phyloP scores from a whole-genome alignment of 2,113 vertebrate species.

The Bujurquina vittata region DNA sequence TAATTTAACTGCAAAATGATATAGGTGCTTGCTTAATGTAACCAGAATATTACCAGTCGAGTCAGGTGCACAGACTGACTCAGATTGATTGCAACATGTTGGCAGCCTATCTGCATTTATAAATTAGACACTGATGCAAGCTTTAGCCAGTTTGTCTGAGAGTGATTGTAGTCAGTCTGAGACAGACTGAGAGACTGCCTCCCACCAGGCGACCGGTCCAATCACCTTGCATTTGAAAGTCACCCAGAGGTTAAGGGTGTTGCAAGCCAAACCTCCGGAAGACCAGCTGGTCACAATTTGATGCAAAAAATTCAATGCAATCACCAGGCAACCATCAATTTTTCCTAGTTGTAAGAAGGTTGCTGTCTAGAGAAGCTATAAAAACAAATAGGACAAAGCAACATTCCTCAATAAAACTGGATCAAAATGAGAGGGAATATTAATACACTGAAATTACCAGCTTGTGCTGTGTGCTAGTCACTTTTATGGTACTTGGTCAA shows the following conservation, averaged over 20 bases:
- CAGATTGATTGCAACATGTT: neutral
- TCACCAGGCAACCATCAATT: no score
- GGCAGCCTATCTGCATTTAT: neutral
- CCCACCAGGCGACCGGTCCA: neutral
- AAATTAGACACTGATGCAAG: neutral
- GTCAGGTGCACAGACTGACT: neutral
- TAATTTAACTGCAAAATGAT: neutral
- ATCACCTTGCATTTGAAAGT: neutral
- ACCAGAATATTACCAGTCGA: neutral
- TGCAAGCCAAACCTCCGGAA: neutral
- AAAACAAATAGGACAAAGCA: no score
- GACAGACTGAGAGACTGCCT: no score
- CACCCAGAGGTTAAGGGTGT: neutral
- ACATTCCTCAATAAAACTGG: no score
- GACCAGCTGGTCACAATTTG: no score
- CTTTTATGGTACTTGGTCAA: neutral
- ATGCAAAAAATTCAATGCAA: no score
- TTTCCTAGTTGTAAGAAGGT: no score
- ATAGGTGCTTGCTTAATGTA: neutral
- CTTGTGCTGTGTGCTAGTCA: neutral
- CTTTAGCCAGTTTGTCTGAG: no score
- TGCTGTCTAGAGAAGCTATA: no score
- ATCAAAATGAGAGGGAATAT: neutral
- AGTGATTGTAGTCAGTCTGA: no score
- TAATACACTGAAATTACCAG: neutral